These are phyloP conservation scores for Leptopilina drosophilae DNA, from an alignment of 2,888 invertebrate species.

Conservation along the genomic window DNA sequence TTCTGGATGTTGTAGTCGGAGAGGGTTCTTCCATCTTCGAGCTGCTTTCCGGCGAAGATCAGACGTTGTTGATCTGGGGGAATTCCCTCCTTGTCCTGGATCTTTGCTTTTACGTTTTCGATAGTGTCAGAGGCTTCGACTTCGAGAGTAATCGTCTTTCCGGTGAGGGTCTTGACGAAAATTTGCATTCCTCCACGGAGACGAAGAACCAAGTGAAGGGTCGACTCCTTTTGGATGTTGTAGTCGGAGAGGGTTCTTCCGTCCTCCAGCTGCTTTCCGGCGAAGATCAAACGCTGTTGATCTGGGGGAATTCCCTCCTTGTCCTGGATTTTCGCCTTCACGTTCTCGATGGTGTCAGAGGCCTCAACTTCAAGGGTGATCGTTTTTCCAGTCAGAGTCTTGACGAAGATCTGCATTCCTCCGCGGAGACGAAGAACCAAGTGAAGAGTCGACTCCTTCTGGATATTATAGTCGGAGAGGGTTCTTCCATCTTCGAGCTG, in stretches of 20 bases:
- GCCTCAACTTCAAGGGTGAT: conserved; percentile 67
- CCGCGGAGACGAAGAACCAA: no score
- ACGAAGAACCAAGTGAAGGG: conserved; percentile 61
- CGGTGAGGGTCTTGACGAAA: conserved; percentile 61
- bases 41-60: conserved; percentile 64
- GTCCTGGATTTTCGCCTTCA: conserved; percentile 65
- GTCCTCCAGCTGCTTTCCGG: conserved; percentile 65
- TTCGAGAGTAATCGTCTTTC: conserved; percentile 62
- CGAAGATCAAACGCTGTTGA: conserved; percentile 65
- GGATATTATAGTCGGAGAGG: no score
- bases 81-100: conserved; percentile 64
- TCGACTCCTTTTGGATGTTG: conserved; percentile 65
- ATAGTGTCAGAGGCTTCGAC: conserved; percentile 61
- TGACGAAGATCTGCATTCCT: no score
- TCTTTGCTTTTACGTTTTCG: conserved; percentile 62
- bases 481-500: not conserved
- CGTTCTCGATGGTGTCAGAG: conserved; percentile 65
- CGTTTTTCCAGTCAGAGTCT: conserved; percentile 54
- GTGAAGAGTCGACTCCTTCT: no score
- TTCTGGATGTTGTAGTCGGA: conserved; percentile 66
- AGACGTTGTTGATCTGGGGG: conserved; percentile 64
- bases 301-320: conserved; percentile 67
- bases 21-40: conserved; percentile 62
- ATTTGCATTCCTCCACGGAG: conserved; percentile 64
- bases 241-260: conserved; percentile 64